Evolutionary conservation across 2,797 vertebrate species (phyloP).

Genomic region (Corythornis leucogaster): DNA sequence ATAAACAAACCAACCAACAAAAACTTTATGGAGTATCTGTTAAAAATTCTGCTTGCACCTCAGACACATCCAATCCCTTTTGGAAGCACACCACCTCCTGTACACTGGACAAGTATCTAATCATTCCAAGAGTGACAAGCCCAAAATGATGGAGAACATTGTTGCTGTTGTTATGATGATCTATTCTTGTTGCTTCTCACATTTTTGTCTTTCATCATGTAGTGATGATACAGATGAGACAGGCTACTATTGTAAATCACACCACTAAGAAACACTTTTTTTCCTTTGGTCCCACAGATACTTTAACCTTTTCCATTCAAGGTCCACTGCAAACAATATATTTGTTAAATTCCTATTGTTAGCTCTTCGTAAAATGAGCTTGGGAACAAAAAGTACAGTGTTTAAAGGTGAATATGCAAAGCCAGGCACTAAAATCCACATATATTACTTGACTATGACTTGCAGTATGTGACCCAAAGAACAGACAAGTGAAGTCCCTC

Average conservation of each 20-base stretch:
- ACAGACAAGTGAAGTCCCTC: not conserved
- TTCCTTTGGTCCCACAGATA: no score
- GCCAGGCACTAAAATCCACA: not conserved
- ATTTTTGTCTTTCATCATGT: constrained; percentile 29
- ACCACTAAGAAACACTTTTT: not conserved
- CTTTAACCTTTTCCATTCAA: constrained; percentile 11
- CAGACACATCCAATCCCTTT: not conserved
- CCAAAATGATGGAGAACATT: constrained; percentile 13
- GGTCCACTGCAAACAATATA: not conserved
- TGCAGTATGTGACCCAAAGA: not conserved
- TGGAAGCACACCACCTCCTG: not conserved
- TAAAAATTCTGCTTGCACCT: not conserved
- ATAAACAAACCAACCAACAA: not conserved
- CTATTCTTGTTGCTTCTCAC: not conserved
- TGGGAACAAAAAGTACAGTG: not conserved
- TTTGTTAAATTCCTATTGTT: not conserved
- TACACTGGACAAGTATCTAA: not conserved
- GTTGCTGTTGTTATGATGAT: constrained; percentile 11
- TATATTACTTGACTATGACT: not conserved
- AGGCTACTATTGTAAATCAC: not conserved
- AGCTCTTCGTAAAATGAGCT: not conserved
- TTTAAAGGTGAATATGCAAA: not conserved
- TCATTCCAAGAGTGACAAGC: not conserved
- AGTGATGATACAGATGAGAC: not conserved
- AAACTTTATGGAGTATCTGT: not conserved